Evolutionary conservation across 2,888 invertebrate species (phyloP).

Genomic region (Cantharis nigra): DNA sequence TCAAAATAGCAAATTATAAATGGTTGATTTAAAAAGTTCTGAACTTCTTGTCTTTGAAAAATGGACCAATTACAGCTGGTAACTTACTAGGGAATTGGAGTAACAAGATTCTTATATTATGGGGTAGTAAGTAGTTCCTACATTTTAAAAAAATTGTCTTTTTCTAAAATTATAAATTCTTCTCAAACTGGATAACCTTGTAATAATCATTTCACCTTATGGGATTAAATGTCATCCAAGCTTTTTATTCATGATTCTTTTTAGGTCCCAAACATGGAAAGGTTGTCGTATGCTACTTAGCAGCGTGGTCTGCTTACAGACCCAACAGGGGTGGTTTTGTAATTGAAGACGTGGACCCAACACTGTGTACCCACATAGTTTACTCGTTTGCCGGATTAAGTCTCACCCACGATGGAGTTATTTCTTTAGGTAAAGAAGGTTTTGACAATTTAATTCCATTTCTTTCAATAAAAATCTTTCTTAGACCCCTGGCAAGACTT

Average conservation of each 20-base stretch:
- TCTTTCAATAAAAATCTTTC: background rate
- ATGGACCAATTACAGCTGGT: background rate
- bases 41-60: background rate
- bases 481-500: conserved; percentile 78
- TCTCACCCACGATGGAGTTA: conserved; percentile 66
- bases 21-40: too few species aligned
- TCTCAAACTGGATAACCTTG: background rate
- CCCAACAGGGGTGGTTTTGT: conserved; percentile 67
- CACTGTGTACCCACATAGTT: conserved; percentile 78
- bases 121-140: background rate
- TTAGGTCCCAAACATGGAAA: conserved; percentile 71
- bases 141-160: background rate
- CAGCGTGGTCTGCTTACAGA: conserved; percentile 80
- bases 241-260: background rate
- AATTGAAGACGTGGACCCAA: conserved; percentile 71
- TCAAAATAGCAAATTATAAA: too few species aligned
- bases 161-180: background rate
- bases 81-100: background rate
- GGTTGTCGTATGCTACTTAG: conserved; percentile 79
- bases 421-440: conserved; percentile 64
- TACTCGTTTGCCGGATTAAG: conserved; percentile 84
- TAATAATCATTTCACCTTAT: background rate
- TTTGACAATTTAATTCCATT: background rate
- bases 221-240: background rate
- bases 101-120: background rate